phyloP scores from a whole-genome alignment of 2,113 vertebrate genomes.

The Desmodus rotundus region DNA sequence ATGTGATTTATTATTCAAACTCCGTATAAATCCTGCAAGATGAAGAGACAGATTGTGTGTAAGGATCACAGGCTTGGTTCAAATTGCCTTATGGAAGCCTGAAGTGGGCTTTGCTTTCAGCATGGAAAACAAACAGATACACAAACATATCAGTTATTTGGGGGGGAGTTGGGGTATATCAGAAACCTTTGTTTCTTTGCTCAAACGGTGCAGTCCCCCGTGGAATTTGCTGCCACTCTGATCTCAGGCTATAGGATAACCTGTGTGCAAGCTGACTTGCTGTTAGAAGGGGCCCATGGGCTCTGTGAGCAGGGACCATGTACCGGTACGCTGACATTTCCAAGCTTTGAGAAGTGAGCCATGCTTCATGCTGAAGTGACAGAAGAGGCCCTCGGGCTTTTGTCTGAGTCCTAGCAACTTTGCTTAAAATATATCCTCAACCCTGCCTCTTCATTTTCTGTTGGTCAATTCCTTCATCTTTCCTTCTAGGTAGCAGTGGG shows the following conservation, averaged over 20 bases:
- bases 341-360: background rate
- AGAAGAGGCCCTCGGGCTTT: background rate
- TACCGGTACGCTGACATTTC: background rate
- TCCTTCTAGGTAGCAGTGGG: background rate
- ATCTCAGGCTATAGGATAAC: background rate
- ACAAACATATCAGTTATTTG: background rate
- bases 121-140: background rate
- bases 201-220: background rate
- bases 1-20: constrained; percentile 74
- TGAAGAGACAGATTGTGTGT: background rate
- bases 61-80: background rate
- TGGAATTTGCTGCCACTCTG: fast-evolving
- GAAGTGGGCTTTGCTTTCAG: constrained; percentile 6
- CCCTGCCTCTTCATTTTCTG: constrained; percentile 31
- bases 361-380: background rate
- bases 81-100: background rate
- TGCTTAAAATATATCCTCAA: constrained; percentile 30
- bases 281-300: background rate
- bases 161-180: too few species aligned
- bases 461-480: background rate
- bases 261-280: background rate
- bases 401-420: background rate
- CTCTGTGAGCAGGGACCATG: background rate
- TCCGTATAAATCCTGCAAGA: constrained; percentile 67
- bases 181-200: background rate